Percentiles rank a stretch among this genome's conserved stretches.
These are phyloP conservation scores for Heteractis magnifica DNA, from an alignment of 92 coral and sea anemone species.

Conservation along the genomic window DNA sequence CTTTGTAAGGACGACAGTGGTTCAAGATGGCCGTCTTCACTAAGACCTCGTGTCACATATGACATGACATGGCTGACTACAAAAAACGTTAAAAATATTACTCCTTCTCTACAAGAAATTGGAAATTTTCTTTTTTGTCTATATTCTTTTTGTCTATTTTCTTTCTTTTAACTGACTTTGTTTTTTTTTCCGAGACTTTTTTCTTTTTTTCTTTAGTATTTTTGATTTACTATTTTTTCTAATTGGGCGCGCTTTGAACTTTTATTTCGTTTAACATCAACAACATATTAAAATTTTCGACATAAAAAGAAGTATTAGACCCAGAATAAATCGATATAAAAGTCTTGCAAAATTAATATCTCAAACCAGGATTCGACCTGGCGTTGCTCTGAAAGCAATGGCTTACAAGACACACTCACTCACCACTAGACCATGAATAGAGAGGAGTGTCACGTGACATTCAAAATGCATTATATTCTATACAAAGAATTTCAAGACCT, in stretches of 20 bases:
- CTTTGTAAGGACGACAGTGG: background rate
- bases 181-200: background rate
- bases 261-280: background rate
- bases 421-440: constrained; percentile 2
- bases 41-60: background rate
- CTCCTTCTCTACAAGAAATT: background rate
- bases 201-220: background rate
- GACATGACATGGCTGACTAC: background rate
- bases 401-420: background rate
- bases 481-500: background rate
- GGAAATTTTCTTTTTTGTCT: background rate
- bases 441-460: background rate
- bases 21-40: background rate
- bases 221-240: background rate
- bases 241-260: background rate
- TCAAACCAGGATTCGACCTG: background rate
- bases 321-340: background rate
- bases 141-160: background rate
- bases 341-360: background rate
- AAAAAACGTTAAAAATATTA: background rate
- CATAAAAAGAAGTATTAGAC: background rate
- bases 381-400: background rate
- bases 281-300: background rate
- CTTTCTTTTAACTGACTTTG: background rate
- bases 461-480: background rate